Evolutionary conservation across 1,140 invertebrate species (phyloP).

Genomic region (Drosophila setifemur): DNA sequence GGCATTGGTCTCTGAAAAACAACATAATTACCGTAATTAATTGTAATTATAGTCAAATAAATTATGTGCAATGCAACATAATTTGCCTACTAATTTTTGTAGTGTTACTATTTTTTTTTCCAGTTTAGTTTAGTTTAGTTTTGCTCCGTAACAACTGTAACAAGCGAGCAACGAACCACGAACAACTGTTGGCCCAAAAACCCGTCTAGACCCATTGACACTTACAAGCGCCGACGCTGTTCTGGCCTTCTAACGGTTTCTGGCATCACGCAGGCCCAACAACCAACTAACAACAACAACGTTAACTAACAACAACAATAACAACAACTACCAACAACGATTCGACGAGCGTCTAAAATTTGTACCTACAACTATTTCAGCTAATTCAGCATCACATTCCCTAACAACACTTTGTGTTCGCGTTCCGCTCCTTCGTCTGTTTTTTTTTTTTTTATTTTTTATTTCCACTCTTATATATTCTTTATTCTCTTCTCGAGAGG

Average conservation of each 20-base stretch:
- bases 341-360: conserved; percentile 61
- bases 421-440: conserved; percentile 1
- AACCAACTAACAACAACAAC: conserved; percentile 5
- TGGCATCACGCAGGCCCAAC: conserved; percentile 55
- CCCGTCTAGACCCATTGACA: conserved; percentile 63
- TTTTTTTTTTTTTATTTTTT: background rate
- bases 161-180: conserved; percentile 3
- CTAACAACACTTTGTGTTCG: conserved; percentile 52
- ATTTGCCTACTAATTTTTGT: conserved; percentile 40
- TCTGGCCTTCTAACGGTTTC: conserved; percentile 67
- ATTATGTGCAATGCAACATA: conserved; percentile 71
- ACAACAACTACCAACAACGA: conserved; percentile 10
- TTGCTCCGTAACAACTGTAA: conserved; percentile 37
- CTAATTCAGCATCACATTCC: conserved; percentile 74
- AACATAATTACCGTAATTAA: conserved; percentile 81
- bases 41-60: conserved; percentile 80
- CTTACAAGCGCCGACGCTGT: conserved; percentile 70
- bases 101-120: too few species aligned
- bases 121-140: too few species aligned
- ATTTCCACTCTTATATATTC: background rate
- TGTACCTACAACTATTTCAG: conserved; percentile 81
- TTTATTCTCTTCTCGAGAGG: conserved; percentile 27
- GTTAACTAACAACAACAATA: conserved; percentile 7
- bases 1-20: conserved; percentile 78
- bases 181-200: conserved; percentile 35